A percentile compares a stretch with the other conserved stretches of the same genome.
These are phyloP conservation scores for Tipula confusa DNA, from an alignment of 2,888 invertebrate species.

Conservation along the genomic window DNA sequence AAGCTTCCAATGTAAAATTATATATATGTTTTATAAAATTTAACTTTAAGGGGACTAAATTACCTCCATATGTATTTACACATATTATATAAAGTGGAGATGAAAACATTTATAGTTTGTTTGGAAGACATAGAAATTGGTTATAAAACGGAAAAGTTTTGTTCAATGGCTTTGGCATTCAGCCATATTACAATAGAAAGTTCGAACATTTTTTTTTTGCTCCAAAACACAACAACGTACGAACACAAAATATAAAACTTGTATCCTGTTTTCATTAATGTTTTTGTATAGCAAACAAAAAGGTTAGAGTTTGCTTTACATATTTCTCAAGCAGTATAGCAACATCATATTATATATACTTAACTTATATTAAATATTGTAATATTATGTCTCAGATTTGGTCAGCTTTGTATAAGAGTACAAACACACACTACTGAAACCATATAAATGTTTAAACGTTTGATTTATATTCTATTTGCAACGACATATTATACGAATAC, in stretches of 20 bases:
- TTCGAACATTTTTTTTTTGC: background rate
- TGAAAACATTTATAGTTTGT: background rate
- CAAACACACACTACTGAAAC: background rate
- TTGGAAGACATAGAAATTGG: background rate
- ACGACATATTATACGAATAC: too few relatives aligned
- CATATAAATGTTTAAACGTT: background rate
- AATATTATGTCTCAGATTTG: background rate
- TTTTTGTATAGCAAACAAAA: background rate
- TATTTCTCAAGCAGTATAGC: background rate
- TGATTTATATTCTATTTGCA: background rate
- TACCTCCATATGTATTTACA: background rate
- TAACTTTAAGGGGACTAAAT: background rate
- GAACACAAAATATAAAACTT: too few relatives aligned
- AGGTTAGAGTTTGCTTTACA: background rate
- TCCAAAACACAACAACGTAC: background rate
- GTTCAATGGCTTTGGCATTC: background rate
- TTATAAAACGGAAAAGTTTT: background rate
- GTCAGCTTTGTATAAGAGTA: background rate
- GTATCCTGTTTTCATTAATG: conserved; percentile 12
- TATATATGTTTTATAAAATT: background rate
- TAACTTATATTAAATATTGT: background rate
- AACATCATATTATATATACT: background rate
- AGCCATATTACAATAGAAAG: background rate
- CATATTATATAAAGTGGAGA: background rate
- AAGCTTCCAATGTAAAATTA: background rate